Conservation (phyloP, 2,888 invertebrate genomes). For the Cyrtodaria siliqua region DNA sequence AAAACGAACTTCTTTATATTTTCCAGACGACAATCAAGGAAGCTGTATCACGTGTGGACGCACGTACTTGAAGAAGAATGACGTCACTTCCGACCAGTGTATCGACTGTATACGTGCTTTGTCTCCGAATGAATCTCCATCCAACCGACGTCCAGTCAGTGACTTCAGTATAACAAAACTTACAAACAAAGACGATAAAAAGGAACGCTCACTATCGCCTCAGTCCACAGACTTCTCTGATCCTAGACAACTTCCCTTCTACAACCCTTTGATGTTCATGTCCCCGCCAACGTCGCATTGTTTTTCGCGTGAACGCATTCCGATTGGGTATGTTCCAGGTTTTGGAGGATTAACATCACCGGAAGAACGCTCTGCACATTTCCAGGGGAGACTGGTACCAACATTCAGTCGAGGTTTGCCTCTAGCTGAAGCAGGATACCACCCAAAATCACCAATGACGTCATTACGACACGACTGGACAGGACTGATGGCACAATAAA, state of each 20-base stretch:
- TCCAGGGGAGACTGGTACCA: constrained; percentile 36
- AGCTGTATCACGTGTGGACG: constrained; percentile 67
- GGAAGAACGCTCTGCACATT: constrained; percentile 15
- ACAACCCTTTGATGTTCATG: constrained; percentile 51
- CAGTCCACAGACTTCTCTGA: constrained; percentile 38
- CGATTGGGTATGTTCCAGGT: constrained; percentile 52
- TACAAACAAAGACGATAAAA: constrained; percentile 61
- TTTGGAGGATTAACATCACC: constrained; percentile 42
- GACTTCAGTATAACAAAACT: constrained; percentile 79
- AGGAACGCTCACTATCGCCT: constrained; percentile 13
- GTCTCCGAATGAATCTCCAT: constrained; percentile 34
- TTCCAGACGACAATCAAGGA: constrained; percentile 65
- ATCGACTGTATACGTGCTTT: constrained; percentile 56
- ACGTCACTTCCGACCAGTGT: constrained; percentile 53
- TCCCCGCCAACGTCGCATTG: constrained; percentile 34
- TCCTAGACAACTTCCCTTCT: constrained; percentile 37
- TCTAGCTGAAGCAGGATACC: constrained; percentile 47
- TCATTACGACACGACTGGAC: constrained; percentile 38
- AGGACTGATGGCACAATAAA: constrained; percentile 54
- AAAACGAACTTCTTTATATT: not conserved
- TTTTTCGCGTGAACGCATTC: constrained; percentile 40
- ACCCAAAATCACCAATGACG: constrained; percentile 35
- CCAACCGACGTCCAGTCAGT: constrained; percentile 40
- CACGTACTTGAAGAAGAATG: constrained; percentile 57
- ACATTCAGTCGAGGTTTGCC: constrained; percentile 31